A percentile compares a stretch with the other conserved stretches of the same genome.
phyloP scores from a whole-genome alignment of 2,797 vertebrate genomes.

The Danio jaintianensis region DNA sequence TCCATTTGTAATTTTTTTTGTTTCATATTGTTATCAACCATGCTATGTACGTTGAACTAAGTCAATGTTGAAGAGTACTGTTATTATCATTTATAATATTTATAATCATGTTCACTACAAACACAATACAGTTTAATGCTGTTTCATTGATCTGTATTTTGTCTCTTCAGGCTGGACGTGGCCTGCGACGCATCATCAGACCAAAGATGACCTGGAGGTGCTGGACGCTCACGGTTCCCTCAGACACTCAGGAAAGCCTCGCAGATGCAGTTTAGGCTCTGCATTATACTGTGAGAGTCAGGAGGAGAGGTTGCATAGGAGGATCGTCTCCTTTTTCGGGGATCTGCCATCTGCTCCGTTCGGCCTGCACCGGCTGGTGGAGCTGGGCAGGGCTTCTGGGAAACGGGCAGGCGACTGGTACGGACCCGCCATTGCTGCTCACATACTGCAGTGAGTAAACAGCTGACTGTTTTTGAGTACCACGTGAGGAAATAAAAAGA shows the following conservation, averaged over 20 bases:
- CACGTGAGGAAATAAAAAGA: no score
- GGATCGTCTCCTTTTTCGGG: conserved; percentile 85
- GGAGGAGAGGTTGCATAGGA: conserved; percentile 78
- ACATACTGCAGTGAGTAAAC: conserved; percentile 86
- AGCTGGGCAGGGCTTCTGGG: conserved; percentile 83
- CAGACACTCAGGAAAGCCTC: neutral
- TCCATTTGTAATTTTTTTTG: no score
- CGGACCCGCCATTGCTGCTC: conserved; percentile 86
- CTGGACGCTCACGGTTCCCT: conserved; percentile 41
- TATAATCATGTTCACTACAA: no score
- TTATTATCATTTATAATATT: no score
- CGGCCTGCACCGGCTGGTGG: conserved; percentile 86
- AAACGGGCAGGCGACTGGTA: conserved; percentile 93
- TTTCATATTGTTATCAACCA: no score
- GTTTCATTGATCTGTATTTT: neutral
- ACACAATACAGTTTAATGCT: no score
- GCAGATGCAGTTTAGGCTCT: conserved; percentile 72
- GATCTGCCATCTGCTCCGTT: conserved; percentile 83
- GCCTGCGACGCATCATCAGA: conserved; percentile 65
- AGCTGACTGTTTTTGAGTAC: no score
- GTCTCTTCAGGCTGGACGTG: conserved; percentile 81
- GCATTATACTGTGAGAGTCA: conserved; percentile 60
- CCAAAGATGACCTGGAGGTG: conserved; percentile 79
- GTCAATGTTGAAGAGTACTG: no score
- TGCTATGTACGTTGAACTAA: no score